phyloP scores from a whole-genome alignment of 2,113 vertebrate species.

The Varanus komodoensis region DNA sequence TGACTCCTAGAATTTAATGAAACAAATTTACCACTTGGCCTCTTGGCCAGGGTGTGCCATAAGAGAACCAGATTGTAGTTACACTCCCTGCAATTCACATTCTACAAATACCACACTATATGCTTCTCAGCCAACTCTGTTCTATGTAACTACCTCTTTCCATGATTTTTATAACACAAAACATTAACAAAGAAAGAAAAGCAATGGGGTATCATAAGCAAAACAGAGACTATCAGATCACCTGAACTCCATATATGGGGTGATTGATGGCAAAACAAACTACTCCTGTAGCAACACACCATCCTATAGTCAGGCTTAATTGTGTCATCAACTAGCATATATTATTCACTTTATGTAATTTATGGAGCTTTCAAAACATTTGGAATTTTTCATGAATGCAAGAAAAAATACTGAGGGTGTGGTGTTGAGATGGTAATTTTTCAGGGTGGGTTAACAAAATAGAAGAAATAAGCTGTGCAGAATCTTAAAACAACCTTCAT shows the following conservation, averaged over 20 bases:
- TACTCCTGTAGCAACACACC: not conserved
- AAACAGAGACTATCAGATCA: not conserved
- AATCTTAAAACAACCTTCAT: not conserved
- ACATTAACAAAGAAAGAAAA: not conserved
- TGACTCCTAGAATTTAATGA: constrained; percentile 30
- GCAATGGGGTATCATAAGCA: not conserved
- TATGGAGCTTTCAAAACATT: not conserved
- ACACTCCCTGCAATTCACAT: constrained; percentile 49
- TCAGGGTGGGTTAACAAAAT: not conserved
- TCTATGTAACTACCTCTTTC: constrained; percentile 24
- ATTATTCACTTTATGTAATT: not conserved
- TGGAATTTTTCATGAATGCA: not conserved
- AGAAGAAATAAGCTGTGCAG: not conserved
- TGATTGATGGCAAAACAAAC: not conserved
- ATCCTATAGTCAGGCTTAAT: not conserved
- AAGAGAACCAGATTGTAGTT: constrained; percentile 40
- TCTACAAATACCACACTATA: constrained; percentile 57
- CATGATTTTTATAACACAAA: not conserved
- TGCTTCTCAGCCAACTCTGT: constrained; percentile 6
- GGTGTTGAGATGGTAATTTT: not conserved
- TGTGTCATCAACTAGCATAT: not conserved
- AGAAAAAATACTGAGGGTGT: not conserved
- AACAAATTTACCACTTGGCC: constrained; percentile 35
- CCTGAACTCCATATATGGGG: not conserved
- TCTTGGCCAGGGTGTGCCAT: constrained; percentile 42